Conservation (phyloP, 2,888 invertebrate species). For the Laspeyria flexula region DNA sequence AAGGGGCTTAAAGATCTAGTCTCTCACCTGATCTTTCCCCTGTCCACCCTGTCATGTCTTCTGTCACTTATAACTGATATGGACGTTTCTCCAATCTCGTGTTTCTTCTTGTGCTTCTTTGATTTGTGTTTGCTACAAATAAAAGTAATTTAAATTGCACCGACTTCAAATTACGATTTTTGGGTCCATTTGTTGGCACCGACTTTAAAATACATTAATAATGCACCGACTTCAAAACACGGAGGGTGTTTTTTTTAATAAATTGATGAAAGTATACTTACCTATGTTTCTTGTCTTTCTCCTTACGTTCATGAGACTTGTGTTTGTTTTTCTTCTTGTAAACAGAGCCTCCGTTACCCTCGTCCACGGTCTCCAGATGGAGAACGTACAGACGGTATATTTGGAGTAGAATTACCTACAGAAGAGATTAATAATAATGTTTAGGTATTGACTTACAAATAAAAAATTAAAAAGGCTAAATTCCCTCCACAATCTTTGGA, state of each 20-base stretch:
- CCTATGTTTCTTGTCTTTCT: slow-evolving; percentile 68
- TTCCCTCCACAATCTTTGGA: too few relatives aligned
- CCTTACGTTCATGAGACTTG: slow-evolving; percentile 56
- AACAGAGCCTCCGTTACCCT: slow-evolving; percentile 69
- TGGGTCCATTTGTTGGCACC: too few relatives aligned
- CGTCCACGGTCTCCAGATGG: slow-evolving; percentile 87
- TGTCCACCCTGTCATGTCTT: slow-evolving; percentile 65
- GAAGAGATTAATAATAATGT: neutral
- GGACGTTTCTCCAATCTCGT: slow-evolving; percentile 69
- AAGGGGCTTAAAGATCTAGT: neutral
- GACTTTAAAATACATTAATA: too few relatives aligned
- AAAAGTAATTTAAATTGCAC: too few relatives aligned
- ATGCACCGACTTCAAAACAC: too few relatives aligned
- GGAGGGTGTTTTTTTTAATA: too few relatives aligned
- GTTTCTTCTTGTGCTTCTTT: slow-evolving; percentile 66
- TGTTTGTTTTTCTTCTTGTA: slow-evolving; percentile 65
- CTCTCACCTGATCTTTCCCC: slow-evolving; percentile 70
- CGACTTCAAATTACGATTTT: too few relatives aligned
- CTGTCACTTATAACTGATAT: slow-evolving; percentile 75
- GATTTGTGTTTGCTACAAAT: slow-evolving; percentile 65
- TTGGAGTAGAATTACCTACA: slow-evolving; percentile 93
- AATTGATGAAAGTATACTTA: slow-evolving; percentile 30
- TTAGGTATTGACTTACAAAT: too few relatives aligned
- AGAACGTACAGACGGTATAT: slow-evolving; percentile 94
- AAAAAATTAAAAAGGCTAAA: too few relatives aligned